phyloP scores from a whole-genome alignment of 2,797 vertebrate species.

The Morus bassanus region DNA sequence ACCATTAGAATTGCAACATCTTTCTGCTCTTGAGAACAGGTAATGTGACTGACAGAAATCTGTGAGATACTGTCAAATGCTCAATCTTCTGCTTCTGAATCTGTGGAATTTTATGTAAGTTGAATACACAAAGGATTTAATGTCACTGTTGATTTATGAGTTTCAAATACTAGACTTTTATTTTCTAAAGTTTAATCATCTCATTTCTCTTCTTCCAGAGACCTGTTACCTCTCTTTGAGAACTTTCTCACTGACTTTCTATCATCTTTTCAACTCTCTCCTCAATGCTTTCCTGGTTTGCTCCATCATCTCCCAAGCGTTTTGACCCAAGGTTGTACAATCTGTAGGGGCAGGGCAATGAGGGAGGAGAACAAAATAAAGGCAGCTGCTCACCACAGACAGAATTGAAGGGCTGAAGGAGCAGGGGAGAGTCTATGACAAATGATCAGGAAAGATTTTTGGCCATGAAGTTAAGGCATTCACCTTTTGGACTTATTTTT shows the following conservation, averaged over 20 bases:
- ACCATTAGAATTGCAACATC: neutral
- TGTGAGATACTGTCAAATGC: neutral
- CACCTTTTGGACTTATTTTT: neutral
- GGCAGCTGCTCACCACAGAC: neutral
- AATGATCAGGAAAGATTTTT: neutral
- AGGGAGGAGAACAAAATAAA: neutral
- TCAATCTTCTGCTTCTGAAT: neutral
- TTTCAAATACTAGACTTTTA: neutral
- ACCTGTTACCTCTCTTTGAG: neutral
- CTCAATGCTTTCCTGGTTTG: neutral
- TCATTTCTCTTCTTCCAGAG: neutral
- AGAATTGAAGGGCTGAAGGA: neutral
- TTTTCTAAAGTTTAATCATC: neutral
- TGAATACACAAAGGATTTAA: neutral
- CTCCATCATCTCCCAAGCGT: neutral
- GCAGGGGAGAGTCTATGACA: neutral
- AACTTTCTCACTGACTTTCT: neutral
- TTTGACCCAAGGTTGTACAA: neutral
- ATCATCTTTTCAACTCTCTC: neutral
- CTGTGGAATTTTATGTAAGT: neutral
- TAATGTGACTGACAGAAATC: neutral
- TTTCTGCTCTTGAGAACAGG: neutral
- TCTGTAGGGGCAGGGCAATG: rapidly evolving
- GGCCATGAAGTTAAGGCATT: neutral
- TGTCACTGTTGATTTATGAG: constrained; percentile 1